Evolutionary conservation across 2,797 vertebrate genomes (phyloP).

Genomic region (Tinamus major): DNA sequence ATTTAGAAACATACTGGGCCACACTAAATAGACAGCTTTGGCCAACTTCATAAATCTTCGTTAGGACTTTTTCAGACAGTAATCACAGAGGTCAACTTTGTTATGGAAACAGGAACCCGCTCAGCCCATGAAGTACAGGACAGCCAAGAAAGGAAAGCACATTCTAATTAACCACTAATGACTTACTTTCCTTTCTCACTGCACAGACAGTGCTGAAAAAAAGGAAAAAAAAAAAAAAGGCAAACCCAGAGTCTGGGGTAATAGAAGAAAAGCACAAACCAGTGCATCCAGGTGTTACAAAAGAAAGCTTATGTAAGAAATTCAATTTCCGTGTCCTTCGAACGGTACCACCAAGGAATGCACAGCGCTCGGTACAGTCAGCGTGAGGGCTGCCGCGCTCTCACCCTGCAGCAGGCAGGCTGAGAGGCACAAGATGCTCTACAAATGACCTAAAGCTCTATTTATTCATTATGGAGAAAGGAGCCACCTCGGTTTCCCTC

Average conservation of each 20-base stretch:
- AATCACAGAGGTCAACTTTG: neutral
- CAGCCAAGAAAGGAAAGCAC: neutral
- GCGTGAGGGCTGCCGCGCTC: fast-evolving
- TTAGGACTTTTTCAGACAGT: neutral
- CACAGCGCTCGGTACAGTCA: neutral
- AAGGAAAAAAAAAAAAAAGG: neutral
- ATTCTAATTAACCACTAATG: neutral
- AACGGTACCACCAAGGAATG: neutral
- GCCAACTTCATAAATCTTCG: neutral
- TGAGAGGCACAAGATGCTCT: neutral
- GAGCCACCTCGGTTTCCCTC: neutral
- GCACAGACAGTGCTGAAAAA: neutral
- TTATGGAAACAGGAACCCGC: conserved; percentile 31
- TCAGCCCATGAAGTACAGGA: neutral
- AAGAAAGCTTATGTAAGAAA: neutral
- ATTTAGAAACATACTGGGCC: neutral
- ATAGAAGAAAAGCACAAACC: neutral
- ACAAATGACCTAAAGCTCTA: neutral
- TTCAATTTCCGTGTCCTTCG: neutral
- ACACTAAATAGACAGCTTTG: neutral
- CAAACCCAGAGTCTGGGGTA: neutral
- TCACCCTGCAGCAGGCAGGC: neutral
- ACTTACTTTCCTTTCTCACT: neutral
- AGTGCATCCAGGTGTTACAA: neutral
- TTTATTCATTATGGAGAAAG: neutral